Conservation (phyloP, 2,888 invertebrate species). For the Drosophila austrosaltans region DNA sequence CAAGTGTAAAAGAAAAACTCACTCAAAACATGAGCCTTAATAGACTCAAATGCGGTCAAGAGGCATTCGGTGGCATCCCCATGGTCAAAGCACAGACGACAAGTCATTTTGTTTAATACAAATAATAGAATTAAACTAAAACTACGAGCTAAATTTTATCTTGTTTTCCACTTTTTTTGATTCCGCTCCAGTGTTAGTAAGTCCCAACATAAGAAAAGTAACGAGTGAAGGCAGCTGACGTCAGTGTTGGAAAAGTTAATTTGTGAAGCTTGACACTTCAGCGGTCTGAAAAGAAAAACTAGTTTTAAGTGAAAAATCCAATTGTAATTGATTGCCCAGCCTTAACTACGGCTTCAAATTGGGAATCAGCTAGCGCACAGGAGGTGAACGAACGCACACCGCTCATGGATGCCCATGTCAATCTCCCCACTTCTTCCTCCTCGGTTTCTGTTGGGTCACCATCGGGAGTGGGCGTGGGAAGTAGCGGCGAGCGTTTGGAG, state of each 20-base stretch:
- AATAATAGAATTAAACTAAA: not conserved
- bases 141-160: not conserved
- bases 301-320: not conserved
- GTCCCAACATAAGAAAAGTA: not conserved
- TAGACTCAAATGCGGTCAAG: constrained; percentile 58
- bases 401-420: constrained; percentile 92
- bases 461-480: constrained; percentile 33
- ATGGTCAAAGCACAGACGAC: constrained; percentile 47
- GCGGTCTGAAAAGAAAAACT: not conserved
- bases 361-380: constrained; percentile 59
- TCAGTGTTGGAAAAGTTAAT: constrained; percentile 44
- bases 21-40: constrained; percentile 78
- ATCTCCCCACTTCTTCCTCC: constrained; percentile 58
- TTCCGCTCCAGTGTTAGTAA: not conserved
- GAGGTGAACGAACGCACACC: constrained; percentile 87
- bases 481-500: constrained; percentile 70
- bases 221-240: not conserved
- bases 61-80: constrained; percentile 48
- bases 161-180: not conserved
- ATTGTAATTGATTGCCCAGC: not conserved
- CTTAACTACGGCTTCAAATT: constrained; percentile 66
- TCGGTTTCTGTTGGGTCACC: constrained; percentile 19
- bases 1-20: constrained; percentile 32
- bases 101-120: constrained; percentile 52
- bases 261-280: constrained; percentile 9